A percentile compares a stretch with the other conserved stretches of the same genome.
Evolutionary conservation across 2,113 vertebrate species (phyloP).

Genomic region (Catagonus wagneri): DNA sequence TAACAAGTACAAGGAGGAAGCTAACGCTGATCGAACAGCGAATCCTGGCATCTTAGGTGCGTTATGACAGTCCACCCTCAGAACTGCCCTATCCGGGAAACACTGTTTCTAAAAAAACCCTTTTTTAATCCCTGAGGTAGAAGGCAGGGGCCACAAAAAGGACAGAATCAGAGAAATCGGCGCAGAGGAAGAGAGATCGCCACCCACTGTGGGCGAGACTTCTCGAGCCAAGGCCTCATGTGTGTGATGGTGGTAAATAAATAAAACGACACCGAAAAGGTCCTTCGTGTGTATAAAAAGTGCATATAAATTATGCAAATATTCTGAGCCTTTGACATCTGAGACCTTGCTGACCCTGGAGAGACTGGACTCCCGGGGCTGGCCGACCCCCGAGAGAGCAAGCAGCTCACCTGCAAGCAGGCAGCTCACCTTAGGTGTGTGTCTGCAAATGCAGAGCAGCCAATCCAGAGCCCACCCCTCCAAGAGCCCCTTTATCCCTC

Average conservation of each 20-base stretch:
- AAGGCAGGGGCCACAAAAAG: background rate
- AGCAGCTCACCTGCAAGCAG: background rate
- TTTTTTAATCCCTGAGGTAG: background rate
- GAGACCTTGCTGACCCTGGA: background rate
- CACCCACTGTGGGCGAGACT: background rate
- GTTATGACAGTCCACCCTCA: no score
- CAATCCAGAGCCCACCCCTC: background rate
- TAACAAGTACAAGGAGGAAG: background rate
- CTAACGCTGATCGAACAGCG: background rate
- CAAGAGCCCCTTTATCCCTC: background rate
- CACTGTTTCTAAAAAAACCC: background rate
- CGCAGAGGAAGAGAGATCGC: background rate
- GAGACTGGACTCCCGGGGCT: background rate
- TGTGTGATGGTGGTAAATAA: background rate
- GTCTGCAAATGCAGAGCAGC: background rate
- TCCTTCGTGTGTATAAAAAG: background rate
- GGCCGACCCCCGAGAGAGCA: background rate
- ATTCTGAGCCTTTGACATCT: background rate
- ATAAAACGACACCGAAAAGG: background rate
- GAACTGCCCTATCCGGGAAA: background rate
- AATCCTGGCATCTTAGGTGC: background rate
- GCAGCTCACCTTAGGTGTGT: background rate
- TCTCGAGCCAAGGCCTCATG: background rate
- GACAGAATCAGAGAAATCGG: background rate
- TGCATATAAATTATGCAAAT: background rate